These are phyloP conservation scores for Tenthredo scrophulariae DNA, from an alignment of 2,888 invertebrate species.

Conservation along the genomic window DNA sequence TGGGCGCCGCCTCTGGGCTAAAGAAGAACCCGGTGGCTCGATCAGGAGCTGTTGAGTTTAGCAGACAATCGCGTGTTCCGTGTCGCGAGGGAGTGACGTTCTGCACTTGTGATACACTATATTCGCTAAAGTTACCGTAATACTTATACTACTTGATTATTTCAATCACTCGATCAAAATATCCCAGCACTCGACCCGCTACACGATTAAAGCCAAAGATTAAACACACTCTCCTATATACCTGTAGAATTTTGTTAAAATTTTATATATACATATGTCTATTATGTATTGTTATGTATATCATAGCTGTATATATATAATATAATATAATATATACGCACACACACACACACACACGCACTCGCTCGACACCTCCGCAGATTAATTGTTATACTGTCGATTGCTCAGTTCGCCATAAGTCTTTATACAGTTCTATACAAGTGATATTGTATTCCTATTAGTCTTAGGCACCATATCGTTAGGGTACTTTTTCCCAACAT, in stretches of 20 bases:
- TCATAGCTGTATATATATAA: not conserved
- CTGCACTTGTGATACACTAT: constrained; percentile 5
- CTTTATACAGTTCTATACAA: not conserved
- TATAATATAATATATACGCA: not conserved
- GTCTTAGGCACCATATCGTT: not conserved
- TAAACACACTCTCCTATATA: no score
- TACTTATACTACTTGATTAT: no score
- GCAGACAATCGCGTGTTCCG: constrained; percentile 46
- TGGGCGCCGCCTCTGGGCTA: constrained; percentile 14
- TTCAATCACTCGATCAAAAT: not conserved
- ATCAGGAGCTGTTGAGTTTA: not conserved
- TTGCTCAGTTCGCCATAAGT: constrained; percentile 24
- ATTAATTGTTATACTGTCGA: not conserved
- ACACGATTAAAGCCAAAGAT: no score
- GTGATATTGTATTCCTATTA: constrained; percentile 24
- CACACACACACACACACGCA: not conserved
- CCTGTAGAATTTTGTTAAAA: no score
- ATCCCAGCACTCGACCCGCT: not conserved
- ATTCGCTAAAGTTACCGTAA: not conserved
- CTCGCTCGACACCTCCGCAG: not conserved
- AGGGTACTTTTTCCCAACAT: not conserved
- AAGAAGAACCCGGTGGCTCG: not conserved
- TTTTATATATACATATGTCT: no score
- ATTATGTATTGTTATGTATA: no score
- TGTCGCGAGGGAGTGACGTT: constrained; percentile 17